Base-by-base conservation (phyloP, 2,113 vertebrate species). In the Rhagologus leucostigma region DNA sequence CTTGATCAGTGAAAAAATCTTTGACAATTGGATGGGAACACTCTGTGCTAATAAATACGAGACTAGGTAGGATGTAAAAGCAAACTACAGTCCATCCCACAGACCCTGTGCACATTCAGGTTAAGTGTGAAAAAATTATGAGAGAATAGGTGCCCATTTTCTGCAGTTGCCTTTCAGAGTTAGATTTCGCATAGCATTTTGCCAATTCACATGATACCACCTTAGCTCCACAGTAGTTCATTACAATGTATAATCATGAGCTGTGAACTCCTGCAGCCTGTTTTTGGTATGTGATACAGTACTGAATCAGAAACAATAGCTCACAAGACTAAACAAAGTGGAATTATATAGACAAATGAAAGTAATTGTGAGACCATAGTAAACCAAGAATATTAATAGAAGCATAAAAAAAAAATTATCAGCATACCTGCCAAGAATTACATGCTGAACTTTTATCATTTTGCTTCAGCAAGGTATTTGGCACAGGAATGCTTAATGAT, bases 401-500 rank as follows among this genome's bases (percentile, higher is more conserved):
- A 89, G 12, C 21, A 78, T 52, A 8, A 46, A 63, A 84, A 52
- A 67, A 59, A 44, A 19, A 33, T 15, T 46, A 30, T 8, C 68
- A 67, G 57, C 44, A 19, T 85, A 69, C 70, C 95, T 91, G 64
- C 73, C 95, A 96, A 89, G 90, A 96, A 79, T 89, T 89, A 80
- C 49, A 1, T 89, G 44, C 68, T 86, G 83, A 96, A 81, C 76
- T 95, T 81, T 94, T 96, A 97, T 93, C 89, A 62, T 87, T 84
- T 94, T 80, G 16, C 60, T 84, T 93, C 81, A 81, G 67, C 18
- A 68, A 95, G 93, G 89, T 95, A 94, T 97, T 94, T 95, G 81
- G 75, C 64, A 41, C 93, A 89, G 90, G 96, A 98, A 97, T 96
- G 82, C 16, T 89, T 84, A 91, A 86, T 57, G 87, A 89, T 84